phyloP scores from a whole-genome alignment of 2,113 vertebrate species.

The Tauraco erythrolophus region DNA sequence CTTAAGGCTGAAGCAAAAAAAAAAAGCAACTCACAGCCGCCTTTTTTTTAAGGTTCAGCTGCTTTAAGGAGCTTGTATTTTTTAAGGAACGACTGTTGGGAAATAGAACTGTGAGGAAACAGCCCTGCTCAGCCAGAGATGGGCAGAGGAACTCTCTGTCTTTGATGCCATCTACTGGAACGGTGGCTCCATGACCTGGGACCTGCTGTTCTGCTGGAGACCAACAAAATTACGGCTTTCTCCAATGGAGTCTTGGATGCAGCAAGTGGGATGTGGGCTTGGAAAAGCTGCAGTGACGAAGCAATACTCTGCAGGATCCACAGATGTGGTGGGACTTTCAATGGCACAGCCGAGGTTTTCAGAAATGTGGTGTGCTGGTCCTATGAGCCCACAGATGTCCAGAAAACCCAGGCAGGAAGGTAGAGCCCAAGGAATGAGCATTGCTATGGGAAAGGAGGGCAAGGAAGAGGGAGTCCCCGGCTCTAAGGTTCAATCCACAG shows the following conservation, averaged over 20 bases:
- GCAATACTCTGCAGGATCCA: not conserved
- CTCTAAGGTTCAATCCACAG: not conserved
- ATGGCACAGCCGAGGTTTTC: not conserved
- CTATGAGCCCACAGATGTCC: accelerated
- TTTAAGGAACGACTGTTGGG: not conserved
- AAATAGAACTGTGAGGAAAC: not conserved
- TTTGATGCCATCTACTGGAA: slow-evolving; percentile 72
- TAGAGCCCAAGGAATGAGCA: not conserved
- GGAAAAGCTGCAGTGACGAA: not conserved
- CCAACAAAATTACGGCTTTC: not conserved
- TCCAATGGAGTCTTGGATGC: accelerated
- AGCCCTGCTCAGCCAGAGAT: not conserved
- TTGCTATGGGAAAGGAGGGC: not conserved
- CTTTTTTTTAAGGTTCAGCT: not conserved
- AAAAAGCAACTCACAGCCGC: accelerated
- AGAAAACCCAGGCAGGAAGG: not conserved
- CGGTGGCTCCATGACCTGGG: not conserved
- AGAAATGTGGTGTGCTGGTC: not conserved
- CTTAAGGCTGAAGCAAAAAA: not conserved
- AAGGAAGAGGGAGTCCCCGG: not conserved
- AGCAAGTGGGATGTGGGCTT: not conserved
- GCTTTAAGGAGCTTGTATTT: not conserved
- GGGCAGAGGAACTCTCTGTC: not conserved
- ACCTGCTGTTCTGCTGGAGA: not conserved
- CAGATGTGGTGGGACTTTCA: not conserved